phyloP scores from a whole-genome alignment of 2,888 invertebrate genomes.

The Caenorhabditis zanzibari region DNA sequence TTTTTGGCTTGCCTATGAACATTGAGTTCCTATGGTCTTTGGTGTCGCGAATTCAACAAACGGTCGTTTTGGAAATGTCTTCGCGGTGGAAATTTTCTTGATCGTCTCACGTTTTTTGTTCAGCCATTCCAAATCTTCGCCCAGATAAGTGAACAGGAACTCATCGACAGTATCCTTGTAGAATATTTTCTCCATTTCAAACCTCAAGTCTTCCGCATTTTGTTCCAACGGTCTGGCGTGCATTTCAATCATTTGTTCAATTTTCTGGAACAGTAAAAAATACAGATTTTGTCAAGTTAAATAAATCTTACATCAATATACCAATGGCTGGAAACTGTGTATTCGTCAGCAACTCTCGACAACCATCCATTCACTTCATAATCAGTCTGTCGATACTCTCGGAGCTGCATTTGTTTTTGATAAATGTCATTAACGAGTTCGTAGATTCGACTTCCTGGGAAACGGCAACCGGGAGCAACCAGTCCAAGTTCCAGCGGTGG shows the following conservation, averaged over 20 bases:
- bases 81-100: constrained; percentile 58
- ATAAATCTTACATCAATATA: constrained; percentile 79
- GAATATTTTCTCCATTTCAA: constrained; percentile 77
- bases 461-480: constrained; percentile 74
- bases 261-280: constrained; percentile 80
- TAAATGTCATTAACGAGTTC: constrained; percentile 80
- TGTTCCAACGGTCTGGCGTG: constrained; percentile 68
- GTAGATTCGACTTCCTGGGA: constrained; percentile 79
- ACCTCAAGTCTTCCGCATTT: constrained; percentile 72
- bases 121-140: constrained; percentile 75
- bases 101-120: constrained; percentile 67
- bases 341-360: constrained; percentile 76
- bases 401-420: constrained; percentile 67
- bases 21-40: constrained; percentile 3
- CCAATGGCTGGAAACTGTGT: constrained; percentile 77
- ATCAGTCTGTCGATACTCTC: constrained; percentile 74
- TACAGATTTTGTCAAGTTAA: neutral
- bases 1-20: constrained; percentile 31
- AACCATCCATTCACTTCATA: constrained; percentile 81
- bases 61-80: constrained; percentile 73
- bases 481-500: constrained; percentile 73
- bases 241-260: constrained; percentile 75
- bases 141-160: constrained; percentile 78
- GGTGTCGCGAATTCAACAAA: constrained; percentile 32
- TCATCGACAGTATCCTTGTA: constrained; percentile 80